These are phyloP conservation scores for Odontesthes bonariensis DNA, from an alignment of 2,113 vertebrate genomes.

Conservation along the genomic window DNA sequence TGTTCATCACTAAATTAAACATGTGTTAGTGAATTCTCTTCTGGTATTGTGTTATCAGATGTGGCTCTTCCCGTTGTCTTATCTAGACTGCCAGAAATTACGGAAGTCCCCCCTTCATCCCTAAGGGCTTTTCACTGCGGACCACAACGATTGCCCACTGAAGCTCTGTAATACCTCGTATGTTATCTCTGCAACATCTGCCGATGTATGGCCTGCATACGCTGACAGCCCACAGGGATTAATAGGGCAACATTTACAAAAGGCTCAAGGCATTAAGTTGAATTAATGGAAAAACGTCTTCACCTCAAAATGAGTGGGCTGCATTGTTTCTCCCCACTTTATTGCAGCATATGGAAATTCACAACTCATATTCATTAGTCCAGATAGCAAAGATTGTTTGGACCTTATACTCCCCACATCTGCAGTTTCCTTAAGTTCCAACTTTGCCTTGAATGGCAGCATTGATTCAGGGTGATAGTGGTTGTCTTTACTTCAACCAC, in stretches of 20 bases:
- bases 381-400: conserved; percentile 2
- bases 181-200: conserved; percentile 18
- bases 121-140: conserved; percentile 36
- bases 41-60: conserved; percentile 49
- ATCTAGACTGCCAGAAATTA: conserved; percentile 43
- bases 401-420: no score
- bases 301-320: not conserved
- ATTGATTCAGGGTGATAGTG: no score
- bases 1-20: conserved; percentile 34
- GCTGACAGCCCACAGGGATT: conserved; percentile 4
- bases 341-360: not conserved
- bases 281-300: not conserved
- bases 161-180: not conserved
- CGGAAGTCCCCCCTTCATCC: conserved; percentile 47
- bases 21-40: conserved; percentile 33
- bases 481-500: no score
- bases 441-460: no score
- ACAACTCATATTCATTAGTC: conserved; percentile 3
- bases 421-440: no score
- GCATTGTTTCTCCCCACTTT: not conserved
- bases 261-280: conserved; percentile 9
- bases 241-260: conserved; percentile 9
- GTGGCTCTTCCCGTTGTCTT: conserved; percentile 49
- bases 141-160: conserved; percentile 39
- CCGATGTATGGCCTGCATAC: conserved; percentile 9